phyloP scores from a whole-genome alignment of 2,113 vertebrate genomes.

The Eclectus roratus region DNA sequence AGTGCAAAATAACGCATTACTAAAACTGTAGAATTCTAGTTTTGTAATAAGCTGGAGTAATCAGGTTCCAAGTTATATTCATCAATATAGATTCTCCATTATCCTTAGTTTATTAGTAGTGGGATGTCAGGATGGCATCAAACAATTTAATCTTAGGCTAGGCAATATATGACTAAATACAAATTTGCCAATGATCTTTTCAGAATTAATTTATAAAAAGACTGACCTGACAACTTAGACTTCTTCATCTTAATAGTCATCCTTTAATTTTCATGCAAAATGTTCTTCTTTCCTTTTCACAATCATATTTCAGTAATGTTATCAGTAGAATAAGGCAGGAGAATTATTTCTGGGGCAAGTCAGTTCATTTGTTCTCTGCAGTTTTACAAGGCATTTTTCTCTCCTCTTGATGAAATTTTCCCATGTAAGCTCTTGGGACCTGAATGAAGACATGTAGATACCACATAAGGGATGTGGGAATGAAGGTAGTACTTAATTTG shows the following conservation, averaged over 20 bases:
- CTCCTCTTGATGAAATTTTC: neutral
- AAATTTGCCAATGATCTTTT: neutral
- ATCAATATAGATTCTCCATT: neutral
- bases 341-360: neutral
- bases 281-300: neutral
- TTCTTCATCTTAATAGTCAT: neutral
- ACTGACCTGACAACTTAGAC: neutral
- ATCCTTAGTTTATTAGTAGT: neutral
- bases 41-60: neutral
- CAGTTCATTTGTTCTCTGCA: neutral
- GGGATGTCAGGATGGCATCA: neutral
- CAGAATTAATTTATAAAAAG: neutral
- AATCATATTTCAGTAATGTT: neutral
- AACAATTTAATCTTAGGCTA: neutral
- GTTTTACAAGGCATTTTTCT: neutral
- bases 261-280: neutral
- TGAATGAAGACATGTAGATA: neutral
- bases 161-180: neutral
- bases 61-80: neutral
- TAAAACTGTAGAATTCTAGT: neutral
- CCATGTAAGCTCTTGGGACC: neutral
- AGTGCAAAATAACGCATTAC: neutral
- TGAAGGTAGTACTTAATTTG: neutral
- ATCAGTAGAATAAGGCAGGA: neutral
- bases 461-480: neutral